phyloP scores from a whole-genome alignment of 2,888 invertebrate genomes.

The Hydraecia micacea region DNA sequence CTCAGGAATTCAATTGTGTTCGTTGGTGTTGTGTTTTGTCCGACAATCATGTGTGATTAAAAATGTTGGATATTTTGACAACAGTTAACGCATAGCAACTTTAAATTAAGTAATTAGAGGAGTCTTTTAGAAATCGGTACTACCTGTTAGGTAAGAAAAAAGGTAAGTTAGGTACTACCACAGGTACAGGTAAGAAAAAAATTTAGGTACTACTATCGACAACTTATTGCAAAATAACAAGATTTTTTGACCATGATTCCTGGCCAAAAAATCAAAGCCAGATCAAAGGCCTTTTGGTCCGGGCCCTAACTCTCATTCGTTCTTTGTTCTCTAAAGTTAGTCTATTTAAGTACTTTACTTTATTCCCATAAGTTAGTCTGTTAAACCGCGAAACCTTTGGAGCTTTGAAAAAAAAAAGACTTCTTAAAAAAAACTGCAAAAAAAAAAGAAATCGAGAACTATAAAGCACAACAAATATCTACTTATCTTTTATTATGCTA shows the following conservation, averaged over 20 bases:
- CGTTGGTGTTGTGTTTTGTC: neutral
- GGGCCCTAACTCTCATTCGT: neutral
- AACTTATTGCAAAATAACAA: neutral
- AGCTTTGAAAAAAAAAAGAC: neutral
- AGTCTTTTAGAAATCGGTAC: neutral
- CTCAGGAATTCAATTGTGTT: neutral
- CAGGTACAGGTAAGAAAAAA: too few relatives aligned
- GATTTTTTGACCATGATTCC: neutral
- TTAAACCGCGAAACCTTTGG: neutral
- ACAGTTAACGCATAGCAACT: neutral
- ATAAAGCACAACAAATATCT: constrained; percentile 1
- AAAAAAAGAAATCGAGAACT: neutral
- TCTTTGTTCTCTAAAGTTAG: neutral
- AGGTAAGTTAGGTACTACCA: neutral
- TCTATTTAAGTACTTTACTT: neutral
- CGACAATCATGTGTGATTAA: too few relatives aligned
- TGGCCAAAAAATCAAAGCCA: neutral
- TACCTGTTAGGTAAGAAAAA: neutral
- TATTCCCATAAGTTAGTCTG: neutral
- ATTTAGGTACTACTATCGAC: too few relatives aligned
- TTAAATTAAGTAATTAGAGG: neutral
- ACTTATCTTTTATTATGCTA: neutral
- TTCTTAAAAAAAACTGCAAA: neutral
- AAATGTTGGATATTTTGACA: neutral
- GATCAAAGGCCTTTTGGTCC: neutral